Percentiles rank a stretch among this genome's conserved stretches.
Conservation (phyloP, 2,888 invertebrate species). For the Neuroscelio doddi region DNA sequence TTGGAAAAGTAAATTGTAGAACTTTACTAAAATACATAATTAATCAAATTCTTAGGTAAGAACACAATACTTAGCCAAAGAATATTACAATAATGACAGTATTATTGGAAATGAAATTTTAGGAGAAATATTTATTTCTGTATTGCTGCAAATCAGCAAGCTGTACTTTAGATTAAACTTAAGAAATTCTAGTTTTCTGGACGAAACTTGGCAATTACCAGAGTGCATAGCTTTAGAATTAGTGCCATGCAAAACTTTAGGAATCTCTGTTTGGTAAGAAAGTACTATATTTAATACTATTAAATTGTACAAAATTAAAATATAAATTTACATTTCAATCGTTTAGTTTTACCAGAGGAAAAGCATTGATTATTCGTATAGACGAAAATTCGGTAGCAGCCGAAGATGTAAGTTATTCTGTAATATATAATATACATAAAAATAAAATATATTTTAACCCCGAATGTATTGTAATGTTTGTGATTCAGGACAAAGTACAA, state of each 20-base stretch:
- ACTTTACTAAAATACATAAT: no score
- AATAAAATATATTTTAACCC: no score
- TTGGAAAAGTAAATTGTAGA: no score
- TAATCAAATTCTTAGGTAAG: slow-evolving; percentile 53
- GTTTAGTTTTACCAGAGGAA: slow-evolving; percentile 76
- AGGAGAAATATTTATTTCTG: slow-evolving; percentile 75
- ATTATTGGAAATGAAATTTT: slow-evolving; percentile 79
- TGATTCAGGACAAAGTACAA: slow-evolving; percentile 74
- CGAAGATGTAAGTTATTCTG: slow-evolving; percentile 80
- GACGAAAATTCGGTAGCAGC: slow-evolving; percentile 77
- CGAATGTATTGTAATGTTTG: no score
- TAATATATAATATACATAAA: no score
- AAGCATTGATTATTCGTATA: slow-evolving; percentile 76
- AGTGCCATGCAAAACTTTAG: slow-evolving; percentile 78
- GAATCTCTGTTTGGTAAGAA: slow-evolving; percentile 76
- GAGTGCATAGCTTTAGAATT: slow-evolving; percentile 74
- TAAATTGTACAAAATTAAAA: slow-evolving; percentile 7
- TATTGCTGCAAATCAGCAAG: slow-evolving; percentile 74
- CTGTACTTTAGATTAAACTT: slow-evolving; percentile 74
- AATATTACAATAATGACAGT: slow-evolving; percentile 67
- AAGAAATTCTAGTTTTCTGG: slow-evolving; percentile 77
- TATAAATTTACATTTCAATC: slow-evolving; percentile 40
- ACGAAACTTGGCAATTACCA: slow-evolving; percentile 78
- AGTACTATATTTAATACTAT: background rate
- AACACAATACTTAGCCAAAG: slow-evolving; percentile 56